A percentile compares a stretch with the other conserved stretches of the same genome.
Evolutionary conservation across 2,113 vertebrate genomes (phyloP).

Genomic region (Pygoscelis adeliae): DNA sequence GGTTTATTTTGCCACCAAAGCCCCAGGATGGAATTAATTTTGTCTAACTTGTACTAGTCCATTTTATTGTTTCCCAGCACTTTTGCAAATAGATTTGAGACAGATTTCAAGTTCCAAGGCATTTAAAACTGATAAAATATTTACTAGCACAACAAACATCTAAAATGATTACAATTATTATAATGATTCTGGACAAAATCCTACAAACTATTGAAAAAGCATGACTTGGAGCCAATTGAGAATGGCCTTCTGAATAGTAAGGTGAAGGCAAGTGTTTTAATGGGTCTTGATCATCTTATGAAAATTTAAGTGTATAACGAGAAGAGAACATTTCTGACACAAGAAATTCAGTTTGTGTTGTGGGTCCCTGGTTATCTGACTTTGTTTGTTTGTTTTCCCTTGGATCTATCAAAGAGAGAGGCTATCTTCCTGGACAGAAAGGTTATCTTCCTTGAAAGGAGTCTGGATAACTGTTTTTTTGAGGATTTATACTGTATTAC

Average conservation of each 20-base stretch:
- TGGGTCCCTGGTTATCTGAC: not conserved
- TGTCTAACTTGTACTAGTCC: slow-evolving; percentile 41
- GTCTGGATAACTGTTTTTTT: not conserved
- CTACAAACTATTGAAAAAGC: not conserved
- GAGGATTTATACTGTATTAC: not conserved
- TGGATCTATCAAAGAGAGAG: not conserved
- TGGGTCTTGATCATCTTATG: not conserved
- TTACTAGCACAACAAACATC: slow-evolving; percentile 19
- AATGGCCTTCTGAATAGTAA: not conserved
- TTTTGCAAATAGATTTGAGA: slow-evolving; percentile 44
- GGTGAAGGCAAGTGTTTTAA: not conserved
- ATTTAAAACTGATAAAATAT: slow-evolving; percentile 51
- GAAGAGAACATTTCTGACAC: not conserved
- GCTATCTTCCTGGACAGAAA: not conserved
- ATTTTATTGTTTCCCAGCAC: not conserved
- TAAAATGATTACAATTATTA: not conserved
- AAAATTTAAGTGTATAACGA: not conserved
- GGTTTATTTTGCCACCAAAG: slow-evolving; percentile 32
- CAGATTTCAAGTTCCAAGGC: slow-evolving; percentile 41
- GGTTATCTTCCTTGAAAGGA: not conserved
- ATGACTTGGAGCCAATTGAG: not conserved
- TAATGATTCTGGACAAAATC: not conserved
- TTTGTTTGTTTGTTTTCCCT: not conserved
- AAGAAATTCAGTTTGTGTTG: not conserved
- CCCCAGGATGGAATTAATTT: slow-evolving; percentile 59